Conservation (phyloP, 2,888 invertebrate genomes). For the Caenorhabditis sinica region DNA sequence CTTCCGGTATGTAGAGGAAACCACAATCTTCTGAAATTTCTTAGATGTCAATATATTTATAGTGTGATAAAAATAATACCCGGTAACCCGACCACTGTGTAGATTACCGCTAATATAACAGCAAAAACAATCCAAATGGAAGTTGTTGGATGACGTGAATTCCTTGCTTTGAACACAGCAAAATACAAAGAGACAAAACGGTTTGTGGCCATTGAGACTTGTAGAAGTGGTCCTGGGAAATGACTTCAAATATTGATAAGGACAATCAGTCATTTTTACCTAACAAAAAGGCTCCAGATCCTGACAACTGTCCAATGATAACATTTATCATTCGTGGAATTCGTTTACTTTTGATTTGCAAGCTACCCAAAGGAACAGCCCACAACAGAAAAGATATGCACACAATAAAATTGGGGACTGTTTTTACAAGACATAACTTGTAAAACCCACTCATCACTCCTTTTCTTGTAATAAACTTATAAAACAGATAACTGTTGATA, state of each 20-base stretch:
- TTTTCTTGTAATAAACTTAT: slow-evolving; percentile 7
- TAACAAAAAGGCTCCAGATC: slow-evolving; percentile 18
- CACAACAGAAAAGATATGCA: slow-evolving; percentile 7
- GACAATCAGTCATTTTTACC: no score
- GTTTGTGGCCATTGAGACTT: slow-evolving; percentile 17
- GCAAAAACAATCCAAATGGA: slow-evolving; percentile 10
- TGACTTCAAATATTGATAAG: no score
- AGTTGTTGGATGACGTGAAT: slow-evolving; percentile 1
- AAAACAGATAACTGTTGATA: neutral
- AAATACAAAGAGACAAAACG: slow-evolving; percentile 26
- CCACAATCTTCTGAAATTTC: slow-evolving; percentile 15
- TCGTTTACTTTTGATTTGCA: neutral
- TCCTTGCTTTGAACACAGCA: slow-evolving; percentile 23
- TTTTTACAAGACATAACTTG: slow-evolving; percentile 11
- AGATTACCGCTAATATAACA: neutral
- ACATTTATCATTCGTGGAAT: slow-evolving; percentile 12
- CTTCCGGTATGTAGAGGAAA: slow-evolving; percentile 21
- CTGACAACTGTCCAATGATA: slow-evolving; percentile 12
- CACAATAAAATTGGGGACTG: slow-evolving; percentile 16
- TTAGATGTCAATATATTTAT: neutral
- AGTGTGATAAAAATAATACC: neutral
- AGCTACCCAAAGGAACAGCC: slow-evolving; percentile 11
- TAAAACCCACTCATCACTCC: slow-evolving; percentile 1
- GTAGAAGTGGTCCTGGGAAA: slow-evolving; percentile 17
- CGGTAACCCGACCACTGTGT: slow-evolving; percentile 17